These are phyloP conservation scores for Thamnophis sirtalis DNA, from an alignment of 2,113 vertebrate genomes.

Conservation along the genomic window DNA sequence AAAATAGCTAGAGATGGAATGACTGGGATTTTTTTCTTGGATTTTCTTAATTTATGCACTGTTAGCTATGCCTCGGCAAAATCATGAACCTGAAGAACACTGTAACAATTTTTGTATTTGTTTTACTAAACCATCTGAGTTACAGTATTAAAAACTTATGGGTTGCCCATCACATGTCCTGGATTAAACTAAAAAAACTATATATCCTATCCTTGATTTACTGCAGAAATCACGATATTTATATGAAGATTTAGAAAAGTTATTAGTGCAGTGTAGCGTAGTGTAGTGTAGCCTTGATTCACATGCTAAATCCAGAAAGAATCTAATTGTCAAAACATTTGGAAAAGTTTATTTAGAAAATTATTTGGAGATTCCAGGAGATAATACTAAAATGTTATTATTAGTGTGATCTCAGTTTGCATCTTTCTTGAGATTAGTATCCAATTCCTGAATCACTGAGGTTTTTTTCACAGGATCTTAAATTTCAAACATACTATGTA, in stretches of 20 bases:
- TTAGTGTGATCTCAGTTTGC: not conserved
- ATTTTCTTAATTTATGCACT: slow-evolving; percentile 20
- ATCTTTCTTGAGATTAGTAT: not conserved
- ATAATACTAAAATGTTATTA: not conserved
- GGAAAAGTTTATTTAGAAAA: not conserved
- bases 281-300: not conserved
- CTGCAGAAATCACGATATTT: not conserved
- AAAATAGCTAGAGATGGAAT: slow-evolving; percentile 1
- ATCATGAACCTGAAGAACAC: not conserved
- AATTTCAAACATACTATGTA: not conserved
- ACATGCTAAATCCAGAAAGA: not conserved
- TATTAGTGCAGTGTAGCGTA: not conserved
- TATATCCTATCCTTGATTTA: not conserved
- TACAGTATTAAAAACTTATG: not conserved
- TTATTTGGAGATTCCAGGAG: not conserved
- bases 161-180: not conserved
- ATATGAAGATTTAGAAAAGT: not conserved
- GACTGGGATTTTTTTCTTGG: not conserved
- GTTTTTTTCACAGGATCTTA: not conserved
- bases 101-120: not conserved
- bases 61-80: not conserved
- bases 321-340: not conserved
- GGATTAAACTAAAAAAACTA: not conserved
- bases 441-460: not conserved
- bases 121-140: slow-evolving; percentile 4